Base-by-base conservation (phyloP, 2,113 vertebrate species). In the Eretmochelys imbricata region DNA sequence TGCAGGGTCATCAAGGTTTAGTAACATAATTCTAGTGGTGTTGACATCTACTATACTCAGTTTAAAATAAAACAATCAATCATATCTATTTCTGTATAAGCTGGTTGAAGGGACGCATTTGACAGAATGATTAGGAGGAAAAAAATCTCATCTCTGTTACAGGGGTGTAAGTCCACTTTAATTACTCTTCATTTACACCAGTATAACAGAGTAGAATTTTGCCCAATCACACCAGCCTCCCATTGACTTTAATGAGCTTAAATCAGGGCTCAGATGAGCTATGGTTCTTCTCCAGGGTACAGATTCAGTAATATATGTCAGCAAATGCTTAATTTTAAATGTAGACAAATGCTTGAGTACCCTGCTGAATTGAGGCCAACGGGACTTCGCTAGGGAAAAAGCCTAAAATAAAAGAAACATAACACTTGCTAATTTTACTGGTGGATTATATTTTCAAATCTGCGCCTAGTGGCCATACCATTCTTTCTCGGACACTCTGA, bases 211-310 rank as follows among this genome's bases (percentile, higher is more conserved):
- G 2, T 4, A 25, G 2, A 22, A 27, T 80, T 85, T 35, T 53
- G 35, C n/a, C 49, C 85, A 62, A 24, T 62, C 24, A 29, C 72
- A 72, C 38, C 2, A 0, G 31, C 1, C 0, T 0, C 22, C 22
- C 81, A 14, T 19, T 27, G 25, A 48, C 24, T 48, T 48, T 48
- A 25, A 78, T 48, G 75, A 6, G 9, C 8, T 55, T 81, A 48
- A 22, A 49, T 86, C 25, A 84, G 62, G 35, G 9, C 62, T 72
- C 10, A 42, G 25, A 72, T 4, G 54, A 75, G 8, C n/a, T 59
- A 38, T 20, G 75, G 25, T 22, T 92, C 48, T 48, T 79, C 49
- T 4, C 16, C 6, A 3, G 5, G 22, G 12, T 16, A 7, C 17
- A 10, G 31, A 59, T 87, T 69, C 42, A 78, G 75, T 78, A 14